Conservation (phyloP, 2,888 invertebrate genomes). For the Euspilapteryx auroguttella region DNA sequence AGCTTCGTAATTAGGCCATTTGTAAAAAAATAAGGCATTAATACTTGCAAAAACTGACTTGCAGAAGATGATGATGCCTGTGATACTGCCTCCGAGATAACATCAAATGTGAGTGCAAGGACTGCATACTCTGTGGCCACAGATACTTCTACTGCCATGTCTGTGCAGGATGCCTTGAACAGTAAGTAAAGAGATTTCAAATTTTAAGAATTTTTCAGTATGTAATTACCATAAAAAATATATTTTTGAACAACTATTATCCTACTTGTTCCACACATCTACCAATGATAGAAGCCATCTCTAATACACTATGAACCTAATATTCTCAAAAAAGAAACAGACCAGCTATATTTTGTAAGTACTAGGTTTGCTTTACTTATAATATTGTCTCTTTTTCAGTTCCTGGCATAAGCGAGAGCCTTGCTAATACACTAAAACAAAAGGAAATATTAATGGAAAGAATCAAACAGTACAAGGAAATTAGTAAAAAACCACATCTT, state of each 20-base stretch:
- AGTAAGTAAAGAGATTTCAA: slow-evolving; percentile 19
- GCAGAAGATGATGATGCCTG: slow-evolving; percentile 39
- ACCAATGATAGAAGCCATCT: too few species aligned
- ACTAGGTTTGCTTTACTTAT: not conserved
- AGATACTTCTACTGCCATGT: slow-evolving; percentile 37
- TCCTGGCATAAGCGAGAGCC: slow-evolving; percentile 52
- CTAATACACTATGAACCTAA: too few species aligned
- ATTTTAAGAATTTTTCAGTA: not conserved
- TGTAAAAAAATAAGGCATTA: too few species aligned
- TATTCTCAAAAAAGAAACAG: too few species aligned
- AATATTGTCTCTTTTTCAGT: slow-evolving; percentile 18
- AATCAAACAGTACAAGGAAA: slow-evolving; percentile 53
- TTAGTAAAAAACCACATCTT: slow-evolving; percentile 43
- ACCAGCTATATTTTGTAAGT: too few species aligned
- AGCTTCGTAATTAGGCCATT: too few species aligned
- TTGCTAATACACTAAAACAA: slow-evolving; percentile 49
- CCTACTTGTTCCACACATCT: too few species aligned
- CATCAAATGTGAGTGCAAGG: slow-evolving; percentile 44
- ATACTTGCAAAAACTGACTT: too few species aligned
- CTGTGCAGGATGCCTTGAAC: slow-evolving; percentile 51
- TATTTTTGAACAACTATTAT: too few species aligned
- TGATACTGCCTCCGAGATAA: slow-evolving; percentile 42
- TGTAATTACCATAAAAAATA: not conserved
- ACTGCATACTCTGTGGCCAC: slow-evolving; percentile 45
- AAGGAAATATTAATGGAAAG: slow-evolving; percentile 49